Evolutionary conservation across 2,888 invertebrate species (phyloP).

Genomic region (Chymomyza fuscimana): DNA sequence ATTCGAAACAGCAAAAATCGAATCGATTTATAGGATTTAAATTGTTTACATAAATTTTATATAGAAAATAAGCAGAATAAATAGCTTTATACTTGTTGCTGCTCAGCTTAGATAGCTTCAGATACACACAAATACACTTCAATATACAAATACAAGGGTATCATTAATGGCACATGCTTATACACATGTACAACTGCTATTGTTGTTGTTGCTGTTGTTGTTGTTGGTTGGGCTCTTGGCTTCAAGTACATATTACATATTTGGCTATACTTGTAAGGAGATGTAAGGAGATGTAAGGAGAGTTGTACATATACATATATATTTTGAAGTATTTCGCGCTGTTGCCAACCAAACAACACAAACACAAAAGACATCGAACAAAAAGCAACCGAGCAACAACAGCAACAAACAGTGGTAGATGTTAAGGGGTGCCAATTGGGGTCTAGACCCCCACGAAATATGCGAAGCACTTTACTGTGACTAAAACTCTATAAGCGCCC

Average conservation of each 20-base stretch:
- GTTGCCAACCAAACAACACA: conserved; percentile 25
- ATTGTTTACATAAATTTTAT: not conserved
- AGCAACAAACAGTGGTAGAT: not conserved
- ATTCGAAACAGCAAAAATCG: not conserved
- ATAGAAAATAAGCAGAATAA: not conserved
- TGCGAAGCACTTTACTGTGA: too few relatives aligned
- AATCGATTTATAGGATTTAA: not conserved
- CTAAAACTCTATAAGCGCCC: too few relatives aligned
- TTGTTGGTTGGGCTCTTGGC: conserved; percentile 19
- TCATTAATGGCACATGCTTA: not conserved
- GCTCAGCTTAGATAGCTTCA: not conserved
- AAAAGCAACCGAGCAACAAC: conserved; percentile 13
- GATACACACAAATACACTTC: not conserved
- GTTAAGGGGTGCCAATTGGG: too few relatives aligned
- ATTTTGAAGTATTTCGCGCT: conserved; percentile 48
- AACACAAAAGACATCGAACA: conserved; percentile 42
- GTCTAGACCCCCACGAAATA: too few relatives aligned
- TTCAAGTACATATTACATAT: conserved; percentile 45
- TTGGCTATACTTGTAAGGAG: conserved; percentile 6
- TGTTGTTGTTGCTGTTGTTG: conserved; percentile 12
- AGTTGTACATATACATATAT: conserved; percentile 1
- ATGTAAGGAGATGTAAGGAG: conserved; percentile 26
- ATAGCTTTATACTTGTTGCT: not conserved
- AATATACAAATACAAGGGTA: not conserved
- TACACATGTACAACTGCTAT: not conserved